Conservation (phyloP, 2,113 vertebrate species). For the Zapornia atra region DNA sequence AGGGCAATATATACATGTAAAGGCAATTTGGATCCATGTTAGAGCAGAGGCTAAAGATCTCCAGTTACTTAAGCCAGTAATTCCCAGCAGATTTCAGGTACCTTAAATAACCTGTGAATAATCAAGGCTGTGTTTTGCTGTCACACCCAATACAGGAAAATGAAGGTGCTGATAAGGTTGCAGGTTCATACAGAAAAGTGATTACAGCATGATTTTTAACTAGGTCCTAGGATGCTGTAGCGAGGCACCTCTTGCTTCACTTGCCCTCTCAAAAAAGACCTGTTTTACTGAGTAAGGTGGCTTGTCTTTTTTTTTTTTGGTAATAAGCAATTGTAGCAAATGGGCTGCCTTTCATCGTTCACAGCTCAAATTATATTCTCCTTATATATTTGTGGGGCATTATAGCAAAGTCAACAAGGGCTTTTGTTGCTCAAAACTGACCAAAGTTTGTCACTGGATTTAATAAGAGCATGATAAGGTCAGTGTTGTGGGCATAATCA, state of each 20-base stretch:
- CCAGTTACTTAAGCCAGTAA: background rate
- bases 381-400: background rate
- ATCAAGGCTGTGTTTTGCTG: background rate
- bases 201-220: background rate
- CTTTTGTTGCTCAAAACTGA: background rate
- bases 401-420: background rate
- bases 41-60: background rate
- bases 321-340: background rate
- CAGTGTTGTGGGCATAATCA: background rate
- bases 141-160: background rate
- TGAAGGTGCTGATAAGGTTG: background rate
- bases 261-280: background rate
- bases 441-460: background rate
- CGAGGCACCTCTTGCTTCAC: background rate
- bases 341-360: background rate
- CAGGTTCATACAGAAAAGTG: background rate
- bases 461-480: background rate
- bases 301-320: background rate
- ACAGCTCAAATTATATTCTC: background rate
- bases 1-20: background rate
- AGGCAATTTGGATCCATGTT: background rate
- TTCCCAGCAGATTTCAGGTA: background rate
- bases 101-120: background rate
- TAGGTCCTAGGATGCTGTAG: background rate
- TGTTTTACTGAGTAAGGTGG: background rate